These are phyloP conservation scores for Nomada fabriciana DNA, from an alignment of 2,888 invertebrate genomes.

Conservation along the genomic window DNA sequence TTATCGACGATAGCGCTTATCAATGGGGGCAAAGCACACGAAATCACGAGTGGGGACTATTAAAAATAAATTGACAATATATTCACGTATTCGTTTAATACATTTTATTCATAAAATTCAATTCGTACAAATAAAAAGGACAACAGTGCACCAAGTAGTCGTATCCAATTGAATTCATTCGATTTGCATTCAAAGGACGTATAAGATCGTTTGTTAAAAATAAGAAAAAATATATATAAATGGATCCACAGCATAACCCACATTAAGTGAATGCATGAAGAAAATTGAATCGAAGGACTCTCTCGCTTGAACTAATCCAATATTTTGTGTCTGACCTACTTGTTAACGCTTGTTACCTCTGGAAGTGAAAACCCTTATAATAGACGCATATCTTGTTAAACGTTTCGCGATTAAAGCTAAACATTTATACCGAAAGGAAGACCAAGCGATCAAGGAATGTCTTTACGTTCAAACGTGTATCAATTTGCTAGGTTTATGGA, in stretches of 20 bases:
- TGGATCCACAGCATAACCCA: background rate
- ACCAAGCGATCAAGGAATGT: background rate
- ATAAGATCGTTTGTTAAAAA: background rate
- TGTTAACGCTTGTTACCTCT: constrained; percentile 47
- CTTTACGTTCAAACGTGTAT: no score
- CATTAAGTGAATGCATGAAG: background rate
- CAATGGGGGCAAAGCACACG: constrained; percentile 3
- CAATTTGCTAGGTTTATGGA: no score
- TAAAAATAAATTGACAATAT: background rate
- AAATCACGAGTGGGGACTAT: background rate
- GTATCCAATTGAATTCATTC: background rate
- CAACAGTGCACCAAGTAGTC: background rate
- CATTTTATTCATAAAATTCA: background rate
- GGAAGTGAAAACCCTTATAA: constrained; percentile 48
- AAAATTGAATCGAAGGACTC: constrained; percentile 31
- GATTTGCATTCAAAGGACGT: background rate
- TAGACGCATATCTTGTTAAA: constrained; percentile 42
- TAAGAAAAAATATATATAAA: background rate
- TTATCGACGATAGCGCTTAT: constrained; percentile 23
- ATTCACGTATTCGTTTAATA: background rate
- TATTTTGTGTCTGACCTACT: constrained; percentile 65
- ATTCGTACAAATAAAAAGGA: background rate
- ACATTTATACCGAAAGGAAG: constrained; percentile 11
- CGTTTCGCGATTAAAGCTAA: constrained; percentile 42
- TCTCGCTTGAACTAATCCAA: constrained; percentile 49